Conservation (phyloP, 2,888 invertebrate genomes). For the Cosmia pyralina region DNA sequence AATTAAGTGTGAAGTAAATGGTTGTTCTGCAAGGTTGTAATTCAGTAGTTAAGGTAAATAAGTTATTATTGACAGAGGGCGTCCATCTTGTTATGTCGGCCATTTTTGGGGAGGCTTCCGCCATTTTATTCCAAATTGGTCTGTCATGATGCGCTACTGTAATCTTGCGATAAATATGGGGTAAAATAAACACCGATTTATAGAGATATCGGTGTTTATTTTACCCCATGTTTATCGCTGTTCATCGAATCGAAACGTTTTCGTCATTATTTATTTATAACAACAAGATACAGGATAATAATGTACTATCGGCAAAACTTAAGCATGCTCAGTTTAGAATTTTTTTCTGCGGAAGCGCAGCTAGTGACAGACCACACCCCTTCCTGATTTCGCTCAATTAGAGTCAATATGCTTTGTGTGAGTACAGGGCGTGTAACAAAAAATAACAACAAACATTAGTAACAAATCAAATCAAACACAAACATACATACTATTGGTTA, state of each 20-base stretch:
- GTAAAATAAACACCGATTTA: no score
- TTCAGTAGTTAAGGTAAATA: conserved; percentile 44
- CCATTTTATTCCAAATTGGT: conserved; percentile 29
- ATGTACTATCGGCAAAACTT: no score
- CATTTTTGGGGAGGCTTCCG: conserved; percentile 15
- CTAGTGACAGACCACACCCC: no score
- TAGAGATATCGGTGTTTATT: conserved; percentile 24
- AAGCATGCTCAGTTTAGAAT: no score
- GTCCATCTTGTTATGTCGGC: background rate
- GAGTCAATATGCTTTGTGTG: no score
- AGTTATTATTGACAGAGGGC: conserved; percentile 51
- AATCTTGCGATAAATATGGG: conserved; percentile 3
- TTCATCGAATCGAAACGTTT: background rate
- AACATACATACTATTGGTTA: no score
- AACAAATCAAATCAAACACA: no score
- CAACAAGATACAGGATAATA: background rate
- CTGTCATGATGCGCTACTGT: conserved; percentile 61
- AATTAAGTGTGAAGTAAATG: conserved; percentile 25
- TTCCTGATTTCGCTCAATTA: no score
- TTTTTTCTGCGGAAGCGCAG: no score
- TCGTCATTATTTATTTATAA: conserved; percentile 25
- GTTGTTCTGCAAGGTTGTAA: conserved; percentile 10
- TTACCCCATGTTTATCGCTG: conserved; percentile 23
- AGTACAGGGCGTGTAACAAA: no score
- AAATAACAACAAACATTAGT: no score